phyloP scores from a whole-genome alignment of 2,888 invertebrate genomes.

The Tubulanus polymorphus region DNA sequence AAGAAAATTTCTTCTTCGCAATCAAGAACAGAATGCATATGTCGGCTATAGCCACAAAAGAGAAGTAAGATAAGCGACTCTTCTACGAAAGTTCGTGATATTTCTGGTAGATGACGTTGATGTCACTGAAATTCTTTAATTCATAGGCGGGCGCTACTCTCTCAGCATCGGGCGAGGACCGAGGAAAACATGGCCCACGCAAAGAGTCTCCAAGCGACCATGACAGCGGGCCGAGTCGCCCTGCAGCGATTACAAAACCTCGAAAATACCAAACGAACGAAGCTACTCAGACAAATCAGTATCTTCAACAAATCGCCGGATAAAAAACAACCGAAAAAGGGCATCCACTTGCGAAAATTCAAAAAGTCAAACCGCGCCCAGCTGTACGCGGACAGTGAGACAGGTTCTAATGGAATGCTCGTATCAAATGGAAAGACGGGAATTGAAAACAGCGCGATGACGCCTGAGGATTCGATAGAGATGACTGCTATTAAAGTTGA shows the following conservation, averaged over 20 bases:
- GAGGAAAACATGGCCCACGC: slow-evolving; percentile 45
- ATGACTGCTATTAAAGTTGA: not conserved
- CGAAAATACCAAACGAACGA: not conserved
- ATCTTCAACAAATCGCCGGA: not conserved
- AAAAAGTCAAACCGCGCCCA: no score
- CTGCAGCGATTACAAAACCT: slow-evolving; percentile 19
- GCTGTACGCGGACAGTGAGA: no score
- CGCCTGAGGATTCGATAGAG: no score
- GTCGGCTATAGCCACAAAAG: slow-evolving; percentile 33
- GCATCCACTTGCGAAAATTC: no score
- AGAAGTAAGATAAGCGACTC: slow-evolving; percentile 21
- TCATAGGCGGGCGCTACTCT: slow-evolving; percentile 42
- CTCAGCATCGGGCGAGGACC: slow-evolving; percentile 45
- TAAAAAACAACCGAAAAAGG: not conserved
- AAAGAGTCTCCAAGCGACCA: slow-evolving; percentile 40
- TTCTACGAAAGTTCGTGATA: no score
- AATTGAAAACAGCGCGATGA: not conserved
- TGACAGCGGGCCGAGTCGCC: slow-evolving; percentile 45
- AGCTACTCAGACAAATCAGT: slow-evolving; percentile 10
- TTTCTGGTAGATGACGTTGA: not conserved
- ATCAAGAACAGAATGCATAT: slow-evolving; percentile 33
- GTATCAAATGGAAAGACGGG: not conserved
- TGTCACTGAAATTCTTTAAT: not conserved
- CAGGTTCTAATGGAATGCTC: not conserved
- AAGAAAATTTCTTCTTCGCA: slow-evolving; percentile 37